Evolutionary conservation across 2,797 vertebrate genomes (phyloP).

Genomic region (Sibirionetta formosa): DNA sequence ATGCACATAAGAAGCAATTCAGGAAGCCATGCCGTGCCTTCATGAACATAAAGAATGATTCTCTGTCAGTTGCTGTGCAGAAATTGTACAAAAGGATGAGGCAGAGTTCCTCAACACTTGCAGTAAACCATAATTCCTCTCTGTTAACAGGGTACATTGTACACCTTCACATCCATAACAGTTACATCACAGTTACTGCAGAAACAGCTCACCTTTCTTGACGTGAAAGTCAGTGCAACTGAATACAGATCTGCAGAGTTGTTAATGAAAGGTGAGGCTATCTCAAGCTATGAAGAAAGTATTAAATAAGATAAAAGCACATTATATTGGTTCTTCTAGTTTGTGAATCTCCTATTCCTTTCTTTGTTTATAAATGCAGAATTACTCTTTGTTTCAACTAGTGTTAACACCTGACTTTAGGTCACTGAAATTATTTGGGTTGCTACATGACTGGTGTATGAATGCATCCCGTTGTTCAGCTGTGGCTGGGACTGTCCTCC

Average conservation of each 20-base stretch:
- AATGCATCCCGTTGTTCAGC: neutral
- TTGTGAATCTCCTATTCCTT: neutral
- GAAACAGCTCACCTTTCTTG: neutral
- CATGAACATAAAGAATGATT: conserved; percentile 19
- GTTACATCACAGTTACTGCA: neutral
- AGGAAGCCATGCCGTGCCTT: conserved; percentile 47
- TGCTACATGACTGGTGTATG: neutral
- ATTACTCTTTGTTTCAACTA: neutral
- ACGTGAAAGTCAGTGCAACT: neutral
- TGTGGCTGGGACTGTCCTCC: neutral
- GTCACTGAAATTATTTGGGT: neutral
- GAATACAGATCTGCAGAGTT: neutral
- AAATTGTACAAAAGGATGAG: conserved; percentile 46
- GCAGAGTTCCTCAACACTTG: neutral
- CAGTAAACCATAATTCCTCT: conserved; percentile 43
- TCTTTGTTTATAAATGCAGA: neutral
- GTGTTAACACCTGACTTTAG: neutral
- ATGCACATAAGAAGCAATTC: conserved; percentile 40
- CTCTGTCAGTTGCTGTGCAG: conserved; percentile 21
- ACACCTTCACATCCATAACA: conserved; percentile 10
- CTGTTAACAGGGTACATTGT: conserved; percentile 31
- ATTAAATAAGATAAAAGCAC: neutral
- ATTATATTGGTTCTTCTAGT: neutral
- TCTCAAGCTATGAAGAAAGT: neutral
- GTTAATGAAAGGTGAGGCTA: neutral